These are phyloP conservation scores for Oreochromis grahami DNA, from an alignment of 2,797 vertebrate genomes.

Conservation along the genomic window DNA sequence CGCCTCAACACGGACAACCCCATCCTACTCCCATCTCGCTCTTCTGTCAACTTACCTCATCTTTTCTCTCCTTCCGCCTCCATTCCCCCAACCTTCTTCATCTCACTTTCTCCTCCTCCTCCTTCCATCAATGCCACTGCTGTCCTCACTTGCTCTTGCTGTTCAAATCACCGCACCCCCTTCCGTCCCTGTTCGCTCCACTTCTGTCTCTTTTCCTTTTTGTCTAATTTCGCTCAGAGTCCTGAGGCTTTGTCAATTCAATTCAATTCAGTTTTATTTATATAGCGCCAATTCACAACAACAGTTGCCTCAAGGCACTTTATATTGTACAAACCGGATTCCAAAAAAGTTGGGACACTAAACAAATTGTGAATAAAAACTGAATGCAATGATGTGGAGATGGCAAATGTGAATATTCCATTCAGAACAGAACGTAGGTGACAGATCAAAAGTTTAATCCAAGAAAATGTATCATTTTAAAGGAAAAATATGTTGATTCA, in stretches of 20 bases:
- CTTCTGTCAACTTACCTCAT: not conserved
- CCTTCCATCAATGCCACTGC: not conserved
- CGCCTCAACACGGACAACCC: not conserved
- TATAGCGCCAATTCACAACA: not conserved
- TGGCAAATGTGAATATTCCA: too few relatives aligned
- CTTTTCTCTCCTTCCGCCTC: not conserved
- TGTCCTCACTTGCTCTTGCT: constrained; percentile 17
- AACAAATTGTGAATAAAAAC: too few relatives aligned
- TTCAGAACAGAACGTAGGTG: too few relatives aligned
- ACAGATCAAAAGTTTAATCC: too few relatives aligned
- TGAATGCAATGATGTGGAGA: too few relatives aligned
- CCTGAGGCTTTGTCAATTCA: constrained; percentile 19
- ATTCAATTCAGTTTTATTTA: not conserved
- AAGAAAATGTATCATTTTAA: too few relatives aligned
- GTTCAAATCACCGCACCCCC: not conserved
- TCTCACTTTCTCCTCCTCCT: not conserved
- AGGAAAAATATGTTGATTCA: too few relatives aligned
- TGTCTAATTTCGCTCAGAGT: constrained; percentile 11
- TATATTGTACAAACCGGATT: too few relatives aligned
- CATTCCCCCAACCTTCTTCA: not conserved
- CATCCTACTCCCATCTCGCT: not conserved
- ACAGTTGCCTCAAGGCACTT: not conserved
- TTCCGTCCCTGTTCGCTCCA: not conserved
- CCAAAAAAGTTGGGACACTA: too few relatives aligned
- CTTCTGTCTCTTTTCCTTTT: constrained; percentile 43